Base-by-base conservation (phyloP, 2,888 invertebrate genomes). In the Myopa testacea region DNA sequence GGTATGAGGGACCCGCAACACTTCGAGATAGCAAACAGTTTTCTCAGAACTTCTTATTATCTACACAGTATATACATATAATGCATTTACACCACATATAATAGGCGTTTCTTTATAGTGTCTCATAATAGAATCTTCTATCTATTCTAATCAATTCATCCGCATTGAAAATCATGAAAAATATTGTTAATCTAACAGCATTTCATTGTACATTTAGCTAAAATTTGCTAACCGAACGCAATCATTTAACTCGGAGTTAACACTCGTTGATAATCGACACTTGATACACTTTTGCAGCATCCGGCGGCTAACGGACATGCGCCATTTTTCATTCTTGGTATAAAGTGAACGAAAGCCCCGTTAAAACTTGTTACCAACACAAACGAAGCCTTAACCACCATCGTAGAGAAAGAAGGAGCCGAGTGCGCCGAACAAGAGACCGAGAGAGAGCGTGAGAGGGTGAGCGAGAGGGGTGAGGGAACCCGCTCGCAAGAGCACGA, bases 251-350 rank as follows among this genome's bases (percentile, higher is more conserved):
- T n/a, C n/a, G 26, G 26, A 26, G 26, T 26, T 26, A 26, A 26
- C 26, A 26, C 26, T 26, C 26, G 45, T 45, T 45, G 10, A 45
- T 45, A 45, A 45, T 45, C 6, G 45, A 45, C 45, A 45, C 45
- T 45, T 45, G 45, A 5, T 8, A 55, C 55, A 5, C 5, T n/a
- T 19, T 72, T 79, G 76, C 75, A 77, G 76, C 77, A 80, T 80
- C 79, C 79, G 78, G 78, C 79, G 45, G 45, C 79, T 78, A 81
- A 80, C 82, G 81, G 83, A 81, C 86, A 87, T 86, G 86, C 87
- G 82, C 82, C 81, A 79, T 80, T 75, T 76, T 78, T 58, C 26
- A 65, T 70, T 78, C 74, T 80, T 82, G 81, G 82, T 81, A 81
- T 34, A 65, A 65, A 26, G 78, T 63, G 67, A 65, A 37, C 65